Evolutionary conservation across 64 coral and sea anemone genomes (phyloP), one percentile per base, ranked within the genome.

Genomic region (Pocillopora damicornis): DNA sequence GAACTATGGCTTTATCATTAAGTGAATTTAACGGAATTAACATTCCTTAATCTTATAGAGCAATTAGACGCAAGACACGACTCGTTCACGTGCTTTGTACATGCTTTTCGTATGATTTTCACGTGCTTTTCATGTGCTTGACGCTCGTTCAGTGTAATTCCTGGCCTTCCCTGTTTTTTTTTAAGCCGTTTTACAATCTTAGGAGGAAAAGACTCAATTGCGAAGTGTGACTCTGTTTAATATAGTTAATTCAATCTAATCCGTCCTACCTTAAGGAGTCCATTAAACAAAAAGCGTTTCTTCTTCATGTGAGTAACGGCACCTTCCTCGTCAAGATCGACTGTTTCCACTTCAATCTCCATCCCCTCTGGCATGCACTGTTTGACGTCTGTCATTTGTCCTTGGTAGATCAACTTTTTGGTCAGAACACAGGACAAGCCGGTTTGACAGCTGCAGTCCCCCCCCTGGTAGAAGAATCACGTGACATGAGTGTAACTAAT

Each of bases 341-440:
- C 74, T 22, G 91, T 82, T 72, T 95, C 94, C 1, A 92, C 87
- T 0, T 66, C 72, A 26, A 89, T 86, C 13, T 76, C 76, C 16
- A 79, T 87, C 6, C 59, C 51, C 2, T 30, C 66, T 9, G 86
- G 86, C 91, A 93, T 83, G 63, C 80, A 83, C 13, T 83, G 90
- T 22, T 91, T 88, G 35, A 95, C 64, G 13, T 71, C 75, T 9
- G 79, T 69, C 23, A 63, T 51, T 16, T 85, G 73, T 67, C 90
- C 90, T 15, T 82, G 74, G 75, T 92, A 79, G 7, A 76, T 86
- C 58, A 92, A 76, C 17, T 85, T 58, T 22, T 92, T 92, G 9
- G 94, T 95, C 37, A 86, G 63, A 34, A 86, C 75, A 75, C 90
- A 95, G 7, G 81, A 63, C 4, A 95, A n/a, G 2, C 94, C 94